Evolutionary conservation across 2,888 invertebrate genomes (phyloP), one percentile per base, ranked within the genome.

Genomic region (Spisula solida): DNA sequence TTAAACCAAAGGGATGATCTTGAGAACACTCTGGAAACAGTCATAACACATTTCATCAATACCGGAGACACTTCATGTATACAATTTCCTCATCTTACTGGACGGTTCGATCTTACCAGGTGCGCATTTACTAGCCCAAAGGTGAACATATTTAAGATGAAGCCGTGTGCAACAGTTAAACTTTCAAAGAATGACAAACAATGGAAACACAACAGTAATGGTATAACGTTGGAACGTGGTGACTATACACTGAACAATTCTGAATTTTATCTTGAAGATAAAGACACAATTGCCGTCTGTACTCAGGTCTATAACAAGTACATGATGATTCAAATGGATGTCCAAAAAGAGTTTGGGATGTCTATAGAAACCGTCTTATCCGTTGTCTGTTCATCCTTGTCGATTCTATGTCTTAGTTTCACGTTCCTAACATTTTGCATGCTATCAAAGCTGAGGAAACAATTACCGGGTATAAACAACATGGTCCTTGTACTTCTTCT

Each of bases 381-480:
- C 8, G 14, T 88, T 1, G 82, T 85, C 18, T 85, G 56, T 66
- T 78, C 85, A 66, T 55, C 85, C 2, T 31, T 87, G 16, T 91
- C 91, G 0, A 56, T 91, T 10, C 12, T 84, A 18, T 88, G 86
- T 83, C 86, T 91, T 78, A 18, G 83, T 25, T 18, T 91, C n/a
- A 84, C 91, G 41, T 41, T 41, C 8, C 41, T 41, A 41, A 5
- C 41, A 41, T 41, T 41, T 8, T 41, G 41, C 8, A 31, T 75
- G 1, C 80, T 91, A 66, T 83, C 89, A 6, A 79, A 84, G 12
- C 81, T 91, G 56, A 66, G 88, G 25, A 60, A 82, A 51, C 83
- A 89, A 1, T 51, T 91, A 25, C 91, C 91, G 0, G 89, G 91
- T 34, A 87, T 83, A 41, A 89, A 83, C 80, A 91, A 80, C 55